phyloP scores from a whole-genome alignment of 2,888 invertebrate genomes.

The Dryococelus australis region DNA sequence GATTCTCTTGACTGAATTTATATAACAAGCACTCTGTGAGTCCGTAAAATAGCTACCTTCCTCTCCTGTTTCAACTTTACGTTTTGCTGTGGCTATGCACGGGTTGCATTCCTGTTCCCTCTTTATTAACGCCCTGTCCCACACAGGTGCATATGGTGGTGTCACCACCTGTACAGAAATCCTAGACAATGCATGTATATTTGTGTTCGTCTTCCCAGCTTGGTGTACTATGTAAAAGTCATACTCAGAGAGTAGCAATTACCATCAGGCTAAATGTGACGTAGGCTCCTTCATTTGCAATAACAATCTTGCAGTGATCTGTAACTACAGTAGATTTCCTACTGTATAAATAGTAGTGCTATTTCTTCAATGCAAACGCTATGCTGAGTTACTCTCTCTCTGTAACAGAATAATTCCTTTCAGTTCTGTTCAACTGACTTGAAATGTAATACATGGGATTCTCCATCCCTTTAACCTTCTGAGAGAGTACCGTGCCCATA shows the following conservation, averaged over 20 bases:
- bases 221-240: slow-evolving; percentile 37
- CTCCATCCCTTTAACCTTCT: too few species aligned
- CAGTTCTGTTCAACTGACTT: too few species aligned
- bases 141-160: slow-evolving; percentile 29
- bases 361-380: slow-evolving; percentile 44
- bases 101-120: too few species aligned
- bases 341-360: slow-evolving; percentile 44
- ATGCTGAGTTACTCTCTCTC: slow-evolving; percentile 45
- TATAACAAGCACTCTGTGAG: not conserved
- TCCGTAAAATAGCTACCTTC: not conserved
- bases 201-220: slow-evolving; percentile 26
- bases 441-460: too few species aligned
- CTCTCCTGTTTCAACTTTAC: too few species aligned
- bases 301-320: slow-evolving; percentile 44
- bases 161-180: not conserved
- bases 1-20: not conserved
- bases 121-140: slow-evolving; percentile 6
- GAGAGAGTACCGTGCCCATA: too few species aligned
- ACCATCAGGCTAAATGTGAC: slow-evolving; percentile 39
- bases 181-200: slow-evolving; percentile 32
- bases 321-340: slow-evolving; percentile 42
- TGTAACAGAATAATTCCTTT: too few species aligned
- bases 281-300: slow-evolving; percentile 28
- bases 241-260: slow-evolving; percentile 36
- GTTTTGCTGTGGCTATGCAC: too few species aligned